Conservation (phyloP, 2,888 invertebrate genomes). For the Chaetogeoica ovagalla region DNA sequence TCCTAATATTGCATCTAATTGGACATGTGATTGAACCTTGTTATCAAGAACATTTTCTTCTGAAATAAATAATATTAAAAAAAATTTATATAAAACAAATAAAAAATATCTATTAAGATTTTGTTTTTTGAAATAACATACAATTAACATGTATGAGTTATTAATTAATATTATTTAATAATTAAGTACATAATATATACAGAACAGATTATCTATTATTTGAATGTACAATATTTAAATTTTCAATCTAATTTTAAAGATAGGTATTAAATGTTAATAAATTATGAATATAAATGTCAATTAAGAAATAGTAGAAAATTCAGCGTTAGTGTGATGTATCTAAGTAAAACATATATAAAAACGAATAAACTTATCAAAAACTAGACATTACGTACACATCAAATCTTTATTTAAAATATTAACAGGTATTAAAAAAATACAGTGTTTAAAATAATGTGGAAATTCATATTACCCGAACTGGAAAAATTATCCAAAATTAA, state of each 20-base stretch:
- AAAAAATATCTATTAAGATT: neutral
- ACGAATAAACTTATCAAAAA: no score
- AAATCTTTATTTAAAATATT: neutral
- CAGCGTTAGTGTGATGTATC: no score
- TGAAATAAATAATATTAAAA: neutral
- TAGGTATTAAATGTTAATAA: no score
- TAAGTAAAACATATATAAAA: no score
- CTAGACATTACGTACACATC: no score
- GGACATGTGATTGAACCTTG: neutral
- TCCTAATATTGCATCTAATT: conserved; percentile 32
- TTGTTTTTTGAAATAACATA: neutral
- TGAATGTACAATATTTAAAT: no score
- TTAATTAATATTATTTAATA: no score
- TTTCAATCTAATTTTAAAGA: no score
- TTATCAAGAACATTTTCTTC: conserved; percentile 1
- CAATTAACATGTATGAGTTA: no score
- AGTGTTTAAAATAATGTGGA: neutral
- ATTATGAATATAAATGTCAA: neutral
- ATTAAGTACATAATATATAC: no score
- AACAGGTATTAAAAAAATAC: neutral
- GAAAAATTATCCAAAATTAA: conserved; percentile 1
- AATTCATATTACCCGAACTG: conserved; percentile 16
- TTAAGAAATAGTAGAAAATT: neutral
- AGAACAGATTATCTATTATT: no score
- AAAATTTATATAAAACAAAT: neutral